Conservation (phyloP, 2,113 vertebrate species). For the Choloepus hoffmanni region DNA sequence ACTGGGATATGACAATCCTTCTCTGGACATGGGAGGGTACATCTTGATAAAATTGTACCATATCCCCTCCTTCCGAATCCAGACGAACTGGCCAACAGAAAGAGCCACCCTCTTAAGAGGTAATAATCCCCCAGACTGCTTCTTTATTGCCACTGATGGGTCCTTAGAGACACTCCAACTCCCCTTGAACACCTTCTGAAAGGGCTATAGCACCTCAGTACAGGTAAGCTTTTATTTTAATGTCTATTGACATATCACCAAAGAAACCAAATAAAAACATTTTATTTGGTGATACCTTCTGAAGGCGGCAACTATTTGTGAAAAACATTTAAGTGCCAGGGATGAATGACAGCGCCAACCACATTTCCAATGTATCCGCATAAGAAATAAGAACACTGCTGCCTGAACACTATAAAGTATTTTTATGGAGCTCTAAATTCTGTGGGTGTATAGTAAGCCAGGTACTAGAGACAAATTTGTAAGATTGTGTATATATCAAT, state of each 20-base stretch:
- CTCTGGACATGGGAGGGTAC: background rate
- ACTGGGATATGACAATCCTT: background rate
- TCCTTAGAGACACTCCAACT: constrained; percentile 27
- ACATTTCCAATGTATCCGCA: constrained; percentile 53
- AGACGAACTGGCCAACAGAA: background rate
- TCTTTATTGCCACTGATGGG: background rate
- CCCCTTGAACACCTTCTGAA: background rate
- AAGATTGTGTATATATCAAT: constrained; percentile 80
- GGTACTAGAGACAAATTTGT: constrained; percentile 81
- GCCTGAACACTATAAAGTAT: constrained; percentile 75
- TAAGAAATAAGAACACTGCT: constrained; percentile 69
- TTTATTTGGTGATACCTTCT: constrained; percentile 74
- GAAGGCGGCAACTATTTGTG: constrained; percentile 71
- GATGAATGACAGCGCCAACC: constrained; percentile 75
- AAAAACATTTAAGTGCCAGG: constrained; percentile 69
- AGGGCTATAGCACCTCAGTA: background rate
- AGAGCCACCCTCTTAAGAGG: background rate
- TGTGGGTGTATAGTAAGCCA: constrained; percentile 74
- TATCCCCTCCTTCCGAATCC: background rate
- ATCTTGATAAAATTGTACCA: background rate
- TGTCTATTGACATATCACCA: constrained; percentile 64
- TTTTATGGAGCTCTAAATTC: constrained; percentile 81
- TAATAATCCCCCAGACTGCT: background rate
- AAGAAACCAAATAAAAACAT: constrained; percentile 71
- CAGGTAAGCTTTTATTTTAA: constrained; percentile 63